Base-by-base conservation (phyloP, 1,140 invertebrate species). In the Argopecten irradians region DNA sequence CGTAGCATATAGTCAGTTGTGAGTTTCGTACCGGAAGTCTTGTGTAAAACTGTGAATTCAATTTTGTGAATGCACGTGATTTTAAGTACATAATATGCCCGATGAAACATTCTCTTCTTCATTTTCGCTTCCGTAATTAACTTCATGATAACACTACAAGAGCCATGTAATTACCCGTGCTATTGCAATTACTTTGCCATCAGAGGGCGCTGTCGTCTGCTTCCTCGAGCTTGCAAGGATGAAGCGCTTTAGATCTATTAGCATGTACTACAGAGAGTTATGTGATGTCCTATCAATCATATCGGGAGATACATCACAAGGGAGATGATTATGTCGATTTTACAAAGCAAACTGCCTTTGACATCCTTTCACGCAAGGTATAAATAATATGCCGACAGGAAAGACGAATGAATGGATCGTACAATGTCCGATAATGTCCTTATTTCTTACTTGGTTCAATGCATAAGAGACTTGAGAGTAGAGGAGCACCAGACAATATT, bases 11-110 rank as follows among this genome's bases (percentile, higher is more conserved):
- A 71, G 55, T 28, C 8, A 28, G 22, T 71, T 22, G 8, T 71
- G n/a, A 71, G 55, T 71, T 71, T 71, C 55, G 55, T 71, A 28
- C 55, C 55, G 55, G 55, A 71, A 71, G 55, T 71, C 28, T n/a
- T 3, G 55, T 71, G 28, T 71, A 71, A 71, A 71, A 1, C 55
- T 71, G 55, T 5, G 28, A 71, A 71, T 71, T 71, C n/a, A 71
- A 71, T 71, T 71, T 71, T 5, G 55, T 71, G 19, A 5, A 71
- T 71, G 22, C 55, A 71, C 55, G 55, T 71, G 55, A 5, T 11
- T 71, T 19, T 46, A 11, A 11, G 43, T 19, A 16, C 14, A 5
- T 28, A 71, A 2, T 71, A 11, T 71, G 16, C 55, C 1, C 3
- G 7, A 71, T 2, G 1, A 11, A 71, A 71, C 55, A 16, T 0